Percentiles rank a stretch among this genome's conserved stretches.
phyloP scores from a whole-genome alignment of 53 echinoderm and acorn worm genomes.

The Henricia sp. region DNA sequence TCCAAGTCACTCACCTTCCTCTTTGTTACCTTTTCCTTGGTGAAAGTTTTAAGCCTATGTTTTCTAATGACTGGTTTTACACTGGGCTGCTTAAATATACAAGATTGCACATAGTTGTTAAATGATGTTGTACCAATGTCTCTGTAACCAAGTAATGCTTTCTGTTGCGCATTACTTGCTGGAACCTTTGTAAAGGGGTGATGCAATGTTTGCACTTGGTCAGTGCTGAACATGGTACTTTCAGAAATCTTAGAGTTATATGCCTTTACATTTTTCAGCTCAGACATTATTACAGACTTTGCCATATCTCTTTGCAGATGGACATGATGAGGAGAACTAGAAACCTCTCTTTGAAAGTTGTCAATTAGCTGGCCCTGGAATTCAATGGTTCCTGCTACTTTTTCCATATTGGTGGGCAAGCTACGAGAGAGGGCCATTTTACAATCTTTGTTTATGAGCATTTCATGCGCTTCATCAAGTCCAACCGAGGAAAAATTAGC shows the following conservation, averaged over 20 bases:
- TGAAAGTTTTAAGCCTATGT: constrained; percentile 66
- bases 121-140: constrained; percentile 56
- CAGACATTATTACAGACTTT: constrained; percentile 52
- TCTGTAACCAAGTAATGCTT: constrained; percentile 49
- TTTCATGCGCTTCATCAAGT: constrained; percentile 72
- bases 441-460: constrained; percentile 77
- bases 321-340: not conserved
- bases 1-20: constrained; percentile 65
- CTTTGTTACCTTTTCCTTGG: constrained; percentile 62
- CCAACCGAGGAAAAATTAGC: constrained; percentile 66
- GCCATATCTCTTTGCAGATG: constrained; percentile 58
- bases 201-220: constrained; percentile 23
- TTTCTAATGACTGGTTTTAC: constrained; percentile 52
- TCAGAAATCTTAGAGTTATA: constrained; percentile 33
- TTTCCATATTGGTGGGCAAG: constrained; percentile 62
- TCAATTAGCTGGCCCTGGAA: constrained; percentile 38
- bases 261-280: constrained; percentile 66
- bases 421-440: constrained; percentile 46
- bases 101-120: constrained; percentile 13
- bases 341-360: constrained; percentile 42
- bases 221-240: constrained; percentile 29
- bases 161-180: constrained; percentile 55
- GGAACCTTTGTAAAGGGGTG: constrained; percentile 46
- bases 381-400: constrained; percentile 50
- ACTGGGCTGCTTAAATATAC: constrained; percentile 56